phyloP scores from a whole-genome alignment of 2,797 vertebrate species.

The Micropoecilia bifurca region DNA sequence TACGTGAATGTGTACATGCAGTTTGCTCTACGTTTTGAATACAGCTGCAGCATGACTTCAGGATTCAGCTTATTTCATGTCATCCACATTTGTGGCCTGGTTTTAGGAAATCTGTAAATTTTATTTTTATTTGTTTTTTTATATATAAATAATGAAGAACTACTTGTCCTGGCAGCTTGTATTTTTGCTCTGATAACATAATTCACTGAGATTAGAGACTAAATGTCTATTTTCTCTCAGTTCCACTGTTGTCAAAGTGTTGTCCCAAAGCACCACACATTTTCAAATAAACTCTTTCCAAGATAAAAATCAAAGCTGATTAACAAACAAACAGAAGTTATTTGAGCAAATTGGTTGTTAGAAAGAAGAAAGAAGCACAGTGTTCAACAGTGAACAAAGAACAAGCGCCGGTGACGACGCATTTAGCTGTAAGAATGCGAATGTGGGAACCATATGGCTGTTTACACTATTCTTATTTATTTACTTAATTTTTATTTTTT shows the following conservation, averaged over 20 bases:
- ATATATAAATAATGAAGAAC: conserved; percentile 13
- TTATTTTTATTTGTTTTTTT: background rate
- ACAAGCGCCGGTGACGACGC: background rate
- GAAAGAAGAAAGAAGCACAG: background rate
- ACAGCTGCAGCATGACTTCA: conserved; percentile 50
- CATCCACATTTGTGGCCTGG: conserved; percentile 27
- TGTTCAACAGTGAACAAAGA: background rate
- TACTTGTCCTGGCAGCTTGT: background rate
- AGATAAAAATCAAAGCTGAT: background rate
- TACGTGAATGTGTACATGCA: conserved; percentile 12
- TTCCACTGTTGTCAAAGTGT: background rate
- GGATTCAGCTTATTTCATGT: conserved; percentile 38
- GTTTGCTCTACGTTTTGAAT: conserved; percentile 42
- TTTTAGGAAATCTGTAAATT: background rate
- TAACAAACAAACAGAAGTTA: background rate
- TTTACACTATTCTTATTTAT: background rate
- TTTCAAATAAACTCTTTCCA: background rate
- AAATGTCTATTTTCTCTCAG: background rate
- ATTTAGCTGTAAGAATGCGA: background rate
- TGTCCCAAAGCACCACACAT: background rate
- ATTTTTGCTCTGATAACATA: background rate
- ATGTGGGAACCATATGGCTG: background rate
- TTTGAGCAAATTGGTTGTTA: background rate
- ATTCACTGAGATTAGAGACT: background rate
- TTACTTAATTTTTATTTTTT: too few species aligned